phyloP scores from a whole-genome alignment of 2,888 invertebrate genomes.

The Brachypterus glaber region DNA sequence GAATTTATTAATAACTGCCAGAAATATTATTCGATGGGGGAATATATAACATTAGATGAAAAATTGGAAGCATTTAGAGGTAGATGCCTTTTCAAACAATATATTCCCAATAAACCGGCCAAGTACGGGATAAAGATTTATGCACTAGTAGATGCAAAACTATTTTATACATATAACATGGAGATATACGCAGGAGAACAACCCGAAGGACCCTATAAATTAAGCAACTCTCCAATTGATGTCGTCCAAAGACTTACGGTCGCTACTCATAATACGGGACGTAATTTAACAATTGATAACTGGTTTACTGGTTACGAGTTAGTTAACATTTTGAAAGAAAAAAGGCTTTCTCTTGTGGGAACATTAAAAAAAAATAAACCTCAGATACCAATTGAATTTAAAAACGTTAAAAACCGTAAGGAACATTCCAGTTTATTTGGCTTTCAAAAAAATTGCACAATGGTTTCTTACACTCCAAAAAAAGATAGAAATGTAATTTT shows the following conservation, averaged over 20 bases:
- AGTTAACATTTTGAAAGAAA: conserved; percentile 13
- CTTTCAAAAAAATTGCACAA: conserved; percentile 9
- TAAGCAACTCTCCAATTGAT: conserved; percentile 14
- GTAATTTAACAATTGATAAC: conserved; percentile 18
- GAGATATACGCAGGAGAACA: conserved; percentile 16
- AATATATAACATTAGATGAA: conserved; percentile 17
- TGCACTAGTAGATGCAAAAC: conserved; percentile 12
- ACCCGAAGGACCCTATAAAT: conserved; percentile 13
- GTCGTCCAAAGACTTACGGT: conserved; percentile 12
- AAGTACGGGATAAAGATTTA: conserved; percentile 19
- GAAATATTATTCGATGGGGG: conserved; percentile 5
- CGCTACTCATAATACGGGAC: conserved; percentile 11
- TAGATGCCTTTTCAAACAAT: conserved; percentile 16
- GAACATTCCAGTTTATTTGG: conserved; percentile 9
- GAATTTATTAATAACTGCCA: conserved; percentile 9
- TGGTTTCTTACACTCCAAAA: conserved; percentile 9
- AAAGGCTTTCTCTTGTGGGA: conserved; percentile 11
- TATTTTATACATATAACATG: conserved; percentile 13
- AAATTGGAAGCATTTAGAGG: conserved; percentile 17
- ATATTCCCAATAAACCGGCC: conserved; percentile 15
- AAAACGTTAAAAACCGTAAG: conserved; percentile 3
- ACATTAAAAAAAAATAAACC: conserved; percentile 13
- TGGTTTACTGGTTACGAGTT: conserved; percentile 15
- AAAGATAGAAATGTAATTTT: conserved; percentile 4
- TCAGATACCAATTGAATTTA: conserved; percentile 9